phyloP scores from a whole-genome alignment of 1,140 invertebrate species.

The Drosophila lacteicornis region DNA sequence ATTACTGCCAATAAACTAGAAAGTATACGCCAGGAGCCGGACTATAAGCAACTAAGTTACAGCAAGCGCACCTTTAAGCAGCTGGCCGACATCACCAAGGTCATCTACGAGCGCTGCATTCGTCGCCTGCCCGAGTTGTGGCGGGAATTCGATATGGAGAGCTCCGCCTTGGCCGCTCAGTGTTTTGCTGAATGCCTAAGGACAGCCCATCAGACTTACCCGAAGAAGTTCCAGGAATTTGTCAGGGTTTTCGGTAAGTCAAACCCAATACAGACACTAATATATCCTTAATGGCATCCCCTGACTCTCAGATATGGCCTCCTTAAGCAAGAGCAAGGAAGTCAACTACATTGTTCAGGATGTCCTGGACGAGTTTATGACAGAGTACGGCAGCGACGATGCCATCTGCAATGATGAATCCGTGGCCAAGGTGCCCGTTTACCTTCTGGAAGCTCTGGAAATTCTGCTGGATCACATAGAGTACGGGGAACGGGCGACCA shows the following conservation, averaged over 20 bases:
- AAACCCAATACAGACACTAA: not conserved
- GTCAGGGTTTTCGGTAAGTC: slow-evolving; percentile 85
- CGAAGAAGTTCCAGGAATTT: slow-evolving; percentile 84
- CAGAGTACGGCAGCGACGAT: slow-evolving; percentile 46
- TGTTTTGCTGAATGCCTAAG: slow-evolving; percentile 86
- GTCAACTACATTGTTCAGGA: slow-evolving; percentile 57
- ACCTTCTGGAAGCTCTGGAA: slow-evolving; percentile 68
- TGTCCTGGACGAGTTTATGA: slow-evolving; percentile 66
- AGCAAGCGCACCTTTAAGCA: slow-evolving; percentile 73
- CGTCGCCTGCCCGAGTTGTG: slow-evolving; percentile 68
- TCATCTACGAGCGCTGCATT: slow-evolving; percentile 85
- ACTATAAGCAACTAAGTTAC: slow-evolving; percentile 76
- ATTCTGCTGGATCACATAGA: slow-evolving; percentile 70
- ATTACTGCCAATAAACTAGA: slow-evolving; percentile 56
- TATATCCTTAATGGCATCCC: not conserved
- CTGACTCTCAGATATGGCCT: slow-evolving; percentile 56
- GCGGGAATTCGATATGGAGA: slow-evolving; percentile 84
- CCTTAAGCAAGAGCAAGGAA: slow-evolving; percentile 52
- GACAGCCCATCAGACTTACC: slow-evolving; percentile 85
- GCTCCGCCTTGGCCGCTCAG: slow-evolving; percentile 85
- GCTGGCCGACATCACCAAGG: slow-evolving; percentile 77
- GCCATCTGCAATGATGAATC: slow-evolving; percentile 45
- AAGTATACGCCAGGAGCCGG: slow-evolving; percentile 67
- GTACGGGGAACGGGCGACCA: slow-evolving; percentile 50
- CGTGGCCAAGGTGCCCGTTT: slow-evolving; percentile 44